These are phyloP conservation scores for Notocelia uddmanniana DNA, from an alignment of 2,888 invertebrate species.

Conservation along the genomic window DNA sequence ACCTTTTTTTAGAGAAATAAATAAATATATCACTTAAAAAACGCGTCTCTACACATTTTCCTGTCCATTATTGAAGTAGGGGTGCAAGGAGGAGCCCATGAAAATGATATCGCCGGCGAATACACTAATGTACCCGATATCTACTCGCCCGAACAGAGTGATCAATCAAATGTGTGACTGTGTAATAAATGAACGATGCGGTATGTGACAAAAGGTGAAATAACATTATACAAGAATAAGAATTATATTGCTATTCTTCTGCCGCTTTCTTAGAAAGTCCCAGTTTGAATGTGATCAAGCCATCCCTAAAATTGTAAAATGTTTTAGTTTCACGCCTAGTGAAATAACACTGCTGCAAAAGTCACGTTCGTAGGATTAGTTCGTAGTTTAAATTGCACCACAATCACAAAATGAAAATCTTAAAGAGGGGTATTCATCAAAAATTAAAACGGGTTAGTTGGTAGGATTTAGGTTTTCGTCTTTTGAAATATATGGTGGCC, in stretches of 20 bases:
- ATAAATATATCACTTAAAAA: too few relatives aligned
- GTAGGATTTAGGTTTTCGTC: too few relatives aligned
- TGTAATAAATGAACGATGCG: slow-evolving; percentile 64
- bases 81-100: slow-evolving; percentile 75
- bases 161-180: slow-evolving; percentile 76
- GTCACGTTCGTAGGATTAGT: neutral
- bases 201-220: slow-evolving; percentile 23
- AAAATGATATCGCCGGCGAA: slow-evolving; percentile 81
- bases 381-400: too few relatives aligned
- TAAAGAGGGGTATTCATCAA: too few relatives aligned
- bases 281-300: neutral
- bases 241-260: neutral
- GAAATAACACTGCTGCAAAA: neutral
- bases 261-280: neutral
- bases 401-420: too few relatives aligned
- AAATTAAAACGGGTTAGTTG: too few relatives aligned
- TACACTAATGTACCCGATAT: slow-evolving; percentile 83
- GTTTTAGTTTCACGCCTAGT: neutral
- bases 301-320: neutral
- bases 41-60: slow-evolving; percentile 61
- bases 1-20: too few relatives aligned
- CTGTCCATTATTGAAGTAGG: slow-evolving; percentile 63
- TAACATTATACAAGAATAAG: slow-evolving; percentile 9
- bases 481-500: too few relatives aligned
- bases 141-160: slow-evolving; percentile 65